Evolutionary conservation across 1,140 invertebrate species (phyloP).

Genomic region (Brachionus paranguensis): DNA sequence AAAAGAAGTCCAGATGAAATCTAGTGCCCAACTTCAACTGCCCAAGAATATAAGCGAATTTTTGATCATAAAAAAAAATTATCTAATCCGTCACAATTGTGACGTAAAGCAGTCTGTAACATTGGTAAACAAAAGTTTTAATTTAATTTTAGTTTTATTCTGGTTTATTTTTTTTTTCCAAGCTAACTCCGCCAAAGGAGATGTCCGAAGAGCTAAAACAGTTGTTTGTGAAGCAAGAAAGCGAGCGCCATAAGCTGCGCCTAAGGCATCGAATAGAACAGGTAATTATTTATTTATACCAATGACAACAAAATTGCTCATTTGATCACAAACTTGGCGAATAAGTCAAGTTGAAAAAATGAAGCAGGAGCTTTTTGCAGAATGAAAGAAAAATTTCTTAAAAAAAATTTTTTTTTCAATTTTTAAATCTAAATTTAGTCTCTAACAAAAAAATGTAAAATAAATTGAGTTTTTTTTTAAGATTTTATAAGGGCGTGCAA

Average conservation of each 20-base stretch:
- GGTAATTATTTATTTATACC: neutral
- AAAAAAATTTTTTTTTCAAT: no score
- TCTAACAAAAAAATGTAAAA: no score
- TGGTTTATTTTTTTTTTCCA: neutral
- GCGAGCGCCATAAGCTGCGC: neutral
- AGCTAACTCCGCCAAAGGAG: neutral
- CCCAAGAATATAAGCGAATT: constrained; percentile 3
- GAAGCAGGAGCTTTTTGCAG: no score
- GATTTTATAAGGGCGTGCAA: no score
- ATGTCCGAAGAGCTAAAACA: neutral
- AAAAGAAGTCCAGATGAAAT: neutral
- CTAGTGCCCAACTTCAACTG: neutral
- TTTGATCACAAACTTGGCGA: no score
- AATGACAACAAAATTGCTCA: no score
- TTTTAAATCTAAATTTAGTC: no score
- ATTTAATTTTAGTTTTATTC: no score
- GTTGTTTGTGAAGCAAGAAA: constrained; percentile 6
- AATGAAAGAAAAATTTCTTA: no score
- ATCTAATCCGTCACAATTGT: neutral
- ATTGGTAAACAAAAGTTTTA: neutral
- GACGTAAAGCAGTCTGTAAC: neutral
- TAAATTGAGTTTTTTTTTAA: no score
- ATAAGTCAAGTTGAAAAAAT: neutral
- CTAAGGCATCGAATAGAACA: neutral
- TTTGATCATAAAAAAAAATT: neutral